Base-by-base conservation (phyloP, 1,140 invertebrate species). In the Lepidostoma basale region DNA sequence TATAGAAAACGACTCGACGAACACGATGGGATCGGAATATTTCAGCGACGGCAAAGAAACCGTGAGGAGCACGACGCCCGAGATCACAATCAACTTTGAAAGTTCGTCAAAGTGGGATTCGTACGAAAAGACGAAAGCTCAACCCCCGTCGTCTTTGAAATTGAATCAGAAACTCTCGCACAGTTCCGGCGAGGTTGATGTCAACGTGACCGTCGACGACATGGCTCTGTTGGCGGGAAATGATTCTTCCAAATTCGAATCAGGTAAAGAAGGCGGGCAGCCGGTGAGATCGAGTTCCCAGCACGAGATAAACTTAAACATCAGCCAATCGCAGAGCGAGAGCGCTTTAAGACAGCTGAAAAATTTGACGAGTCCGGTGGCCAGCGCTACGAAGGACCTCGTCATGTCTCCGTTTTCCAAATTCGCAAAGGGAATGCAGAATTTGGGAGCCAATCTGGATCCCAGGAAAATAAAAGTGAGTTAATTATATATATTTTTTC, bases 371-470 rank as follows among this genome's bases (percentile, higher is more conserved):
- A 91, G 88, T 80, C 88, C 89, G 0, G 86, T 89, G 1, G 83
- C 87, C 1, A 83, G 79, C 30, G 86, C 86, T 12, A 87, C 88
- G 1, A 90, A 87, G 74, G 89, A 90, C 74, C 77, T 87, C 74
- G 87, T 91, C n/a, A 75, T 91, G 20, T 89, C 89, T 1, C 91
- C 92, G 0, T 85, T 94, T 8, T 89, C 90, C 0, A 94, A 93
- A 75, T 81, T 95, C 16, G 92, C 92, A 1, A 92, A 92, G 78
- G 92, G 92, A 0, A 88, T 95, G 66, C 92, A 94, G 77, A 91
- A 86, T 72, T 83, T 95, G 58, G 91, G 93, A 0, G 87, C 91
- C 1, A 95, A 94, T 82, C 85, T 92, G 65, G 92, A 94, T 81
- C 92, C 91, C 0, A 85, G 92, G 52, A 93, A 91, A 77, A 83